phyloP scores from a whole-genome alignment of 2,113 vertebrate species.

The Leucoraja erinaceus region DNA sequence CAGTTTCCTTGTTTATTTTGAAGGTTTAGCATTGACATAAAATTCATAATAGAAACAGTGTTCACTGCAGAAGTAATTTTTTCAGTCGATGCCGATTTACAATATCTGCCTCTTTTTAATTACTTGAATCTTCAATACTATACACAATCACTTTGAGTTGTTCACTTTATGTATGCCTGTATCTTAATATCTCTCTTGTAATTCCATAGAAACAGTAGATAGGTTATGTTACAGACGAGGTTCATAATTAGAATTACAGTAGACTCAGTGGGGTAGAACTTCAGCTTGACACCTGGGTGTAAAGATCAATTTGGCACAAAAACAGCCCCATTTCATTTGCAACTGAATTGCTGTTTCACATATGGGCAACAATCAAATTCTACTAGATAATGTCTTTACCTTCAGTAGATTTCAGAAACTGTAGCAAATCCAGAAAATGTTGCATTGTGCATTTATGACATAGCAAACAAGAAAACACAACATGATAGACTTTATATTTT shows the following conservation, averaged over 20 bases:
- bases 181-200: background rate
- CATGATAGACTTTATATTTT: background rate
- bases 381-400: background rate
- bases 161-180: background rate
- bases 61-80: background rate
- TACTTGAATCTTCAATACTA: background rate
- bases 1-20: background rate
- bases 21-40: background rate
- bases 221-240: background rate
- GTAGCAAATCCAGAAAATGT: background rate
- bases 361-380: background rate
- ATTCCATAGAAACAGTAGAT: background rate
- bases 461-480: background rate
- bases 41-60: background rate
- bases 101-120: background rate
- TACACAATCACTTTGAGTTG: background rate
- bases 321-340: background rate
- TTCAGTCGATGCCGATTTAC: background rate
- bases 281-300: background rate
- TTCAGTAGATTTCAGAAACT: background rate
- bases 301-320: background rate
- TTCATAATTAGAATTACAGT: background rate
- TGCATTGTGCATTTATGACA: background rate
- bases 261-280: background rate
- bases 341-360: background rate